A percentile compares a stretch with the other conserved stretches of the same genome.
phyloP scores from a whole-genome alignment of 1,140 invertebrate genomes.

The Lucilia cuprina region DNA sequence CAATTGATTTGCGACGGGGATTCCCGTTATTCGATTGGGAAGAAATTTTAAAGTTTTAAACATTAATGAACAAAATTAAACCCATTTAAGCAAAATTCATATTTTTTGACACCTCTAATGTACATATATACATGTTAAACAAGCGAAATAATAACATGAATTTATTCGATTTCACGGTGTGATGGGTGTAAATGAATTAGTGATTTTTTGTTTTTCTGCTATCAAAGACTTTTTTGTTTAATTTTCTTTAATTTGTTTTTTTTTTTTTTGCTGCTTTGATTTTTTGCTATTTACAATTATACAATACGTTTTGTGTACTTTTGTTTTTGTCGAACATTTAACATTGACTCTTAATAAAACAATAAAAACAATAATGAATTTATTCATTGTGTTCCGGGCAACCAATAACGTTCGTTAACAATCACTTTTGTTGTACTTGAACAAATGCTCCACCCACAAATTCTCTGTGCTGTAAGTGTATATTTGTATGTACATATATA shows the following conservation, averaged over 20 bases:
- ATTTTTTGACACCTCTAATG: too few relatives aligned
- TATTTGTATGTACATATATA: too few relatives aligned
- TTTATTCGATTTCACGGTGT: background rate
- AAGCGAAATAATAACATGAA: background rate
- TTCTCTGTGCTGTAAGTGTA: too few relatives aligned
- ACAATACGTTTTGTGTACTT: background rate
- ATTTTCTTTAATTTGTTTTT: background rate
- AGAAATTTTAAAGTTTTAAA: too few relatives aligned
- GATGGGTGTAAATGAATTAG: background rate
- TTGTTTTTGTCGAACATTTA: background rate
- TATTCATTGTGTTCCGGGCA: background rate
- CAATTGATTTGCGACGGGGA: too few relatives aligned
- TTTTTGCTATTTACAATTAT: background rate
- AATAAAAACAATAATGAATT: background rate
- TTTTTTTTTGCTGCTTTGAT: background rate
- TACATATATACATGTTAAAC: background rate
- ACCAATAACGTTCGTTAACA: too few relatives aligned
- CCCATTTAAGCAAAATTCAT: too few relatives aligned
- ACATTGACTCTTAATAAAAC: slow-evolving; percentile 3
- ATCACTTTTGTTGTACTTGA: background rate
- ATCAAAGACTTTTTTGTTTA: background rate
- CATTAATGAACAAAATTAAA: too few relatives aligned
- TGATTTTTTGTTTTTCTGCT: background rate
- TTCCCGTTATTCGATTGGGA: too few relatives aligned
- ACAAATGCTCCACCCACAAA: background rate